These are phyloP conservation scores for Clavelina lepadiformis DNA, from an alignment of 23 tunicate genomes.

Conservation along the genomic window DNA sequence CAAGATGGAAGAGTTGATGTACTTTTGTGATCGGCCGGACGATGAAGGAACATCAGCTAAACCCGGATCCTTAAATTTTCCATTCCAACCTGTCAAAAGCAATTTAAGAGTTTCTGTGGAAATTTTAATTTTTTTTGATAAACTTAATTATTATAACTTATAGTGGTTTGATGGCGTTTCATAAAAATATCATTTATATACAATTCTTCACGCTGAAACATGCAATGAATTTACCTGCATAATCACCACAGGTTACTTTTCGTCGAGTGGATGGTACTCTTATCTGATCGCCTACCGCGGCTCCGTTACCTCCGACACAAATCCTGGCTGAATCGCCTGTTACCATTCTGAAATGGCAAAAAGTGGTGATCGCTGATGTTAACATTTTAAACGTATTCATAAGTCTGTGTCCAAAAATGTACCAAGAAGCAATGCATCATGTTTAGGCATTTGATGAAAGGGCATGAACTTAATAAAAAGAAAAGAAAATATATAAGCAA, in stretches of 20 bases:
- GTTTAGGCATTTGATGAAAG: neutral
- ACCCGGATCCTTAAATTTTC: conserved; percentile 2
- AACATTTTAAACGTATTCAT: neutral
- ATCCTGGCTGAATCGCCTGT: conserved; percentile 18
- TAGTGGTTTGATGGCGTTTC: too few species aligned
- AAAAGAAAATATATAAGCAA: too few species aligned
- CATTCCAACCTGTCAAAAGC: conserved; percentile 21
- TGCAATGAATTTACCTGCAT: conserved; percentile 11
- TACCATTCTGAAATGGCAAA: conserved; percentile 2
- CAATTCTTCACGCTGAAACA: too few species aligned
- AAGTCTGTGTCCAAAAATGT: neutral
- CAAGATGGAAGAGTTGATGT: conserved; percentile 27
- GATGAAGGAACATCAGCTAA: conserved; percentile 1
- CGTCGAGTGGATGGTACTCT: neutral
- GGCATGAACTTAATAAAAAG: too few species aligned
- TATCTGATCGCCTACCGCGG: neutral
- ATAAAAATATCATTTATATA: neutral
- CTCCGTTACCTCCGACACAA: conserved; percentile 19
- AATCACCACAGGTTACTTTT: conserved; percentile 12
- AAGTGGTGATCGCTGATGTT: neutral
- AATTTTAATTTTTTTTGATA: too few species aligned
- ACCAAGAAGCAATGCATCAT: neutral
- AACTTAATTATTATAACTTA: too few species aligned
- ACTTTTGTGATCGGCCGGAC: conserved; percentile 1
- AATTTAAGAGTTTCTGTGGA: neutral